Percentiles rank a stretch among this genome's conserved stretches.
Evolutionary conservation across 1,140 invertebrate genomes (phyloP).

Genomic region (Akabosia matsudoensis): DNA sequence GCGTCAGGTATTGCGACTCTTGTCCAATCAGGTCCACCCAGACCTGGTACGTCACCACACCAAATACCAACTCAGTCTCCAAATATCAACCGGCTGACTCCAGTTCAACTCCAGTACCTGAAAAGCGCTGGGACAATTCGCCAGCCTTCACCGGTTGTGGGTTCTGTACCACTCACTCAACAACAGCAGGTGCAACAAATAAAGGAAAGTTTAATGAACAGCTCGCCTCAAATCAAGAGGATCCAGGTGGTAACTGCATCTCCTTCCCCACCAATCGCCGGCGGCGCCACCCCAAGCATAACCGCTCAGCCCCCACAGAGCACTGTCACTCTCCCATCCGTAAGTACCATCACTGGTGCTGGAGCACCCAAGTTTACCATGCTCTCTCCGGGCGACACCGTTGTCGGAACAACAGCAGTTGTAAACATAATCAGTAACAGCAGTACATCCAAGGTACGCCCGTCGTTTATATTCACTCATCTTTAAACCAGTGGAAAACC

Average conservation of each 20-base stretch:
- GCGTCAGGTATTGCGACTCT: not conserved
- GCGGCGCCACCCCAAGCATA: not conserved
- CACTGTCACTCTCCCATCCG: not conserved
- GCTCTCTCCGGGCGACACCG: not conserved
- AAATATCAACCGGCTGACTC: not conserved
- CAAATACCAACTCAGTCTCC: too few species aligned
- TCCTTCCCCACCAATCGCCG: constrained; percentile 10
- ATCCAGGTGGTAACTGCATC: constrained; percentile 29
- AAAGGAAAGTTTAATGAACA: not conserved
- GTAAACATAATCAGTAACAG: too few species aligned
- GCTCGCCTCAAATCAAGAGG: constrained; percentile 18
- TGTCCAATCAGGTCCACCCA: not conserved
- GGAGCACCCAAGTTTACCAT: not conserved
- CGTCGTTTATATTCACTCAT: not conserved
- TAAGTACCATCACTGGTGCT: not conserved
- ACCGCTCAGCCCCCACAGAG: not conserved
- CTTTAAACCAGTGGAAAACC: not conserved
- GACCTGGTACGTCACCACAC: not conserved
- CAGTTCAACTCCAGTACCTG: not conserved
- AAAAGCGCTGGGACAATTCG: not conserved
- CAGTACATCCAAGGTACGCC: too few species aligned
- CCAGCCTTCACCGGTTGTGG: not conserved
- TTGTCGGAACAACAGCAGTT: not conserved
- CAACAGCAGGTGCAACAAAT: not conserved
- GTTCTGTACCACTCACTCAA: not conserved